phyloP scores from a whole-genome alignment of 2,113 vertebrate species.

The Gadus chalcogrammus region DNA sequence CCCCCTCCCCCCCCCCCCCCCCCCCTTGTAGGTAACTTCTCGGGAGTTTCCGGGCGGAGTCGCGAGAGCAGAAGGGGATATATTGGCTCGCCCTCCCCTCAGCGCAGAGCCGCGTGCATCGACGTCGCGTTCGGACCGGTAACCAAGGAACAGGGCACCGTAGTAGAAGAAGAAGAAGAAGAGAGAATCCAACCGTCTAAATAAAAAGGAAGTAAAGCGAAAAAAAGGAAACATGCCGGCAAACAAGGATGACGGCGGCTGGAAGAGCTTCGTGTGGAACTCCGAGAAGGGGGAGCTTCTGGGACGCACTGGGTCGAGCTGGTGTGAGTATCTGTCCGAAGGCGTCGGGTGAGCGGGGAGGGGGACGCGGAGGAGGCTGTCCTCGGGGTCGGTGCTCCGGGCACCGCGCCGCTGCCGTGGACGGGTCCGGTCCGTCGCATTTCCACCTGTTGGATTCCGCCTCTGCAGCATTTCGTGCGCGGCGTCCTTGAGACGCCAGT shows the following conservation, averaged over 20 bases:
- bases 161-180: neutral
- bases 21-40: constrained; percentile 44
- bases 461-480: constrained; percentile 43
- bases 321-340: constrained; percentile 77
- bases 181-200: neutral
- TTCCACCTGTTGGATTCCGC: constrained; percentile 68
- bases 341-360: neutral
- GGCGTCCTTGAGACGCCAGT: neutral
- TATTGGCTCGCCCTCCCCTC: constrained; percentile 49
- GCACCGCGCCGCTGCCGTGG: constrained; percentile 19
- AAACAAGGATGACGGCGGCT: constrained; percentile 83
- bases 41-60: constrained; percentile 59
- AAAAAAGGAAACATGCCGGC: constrained; percentile 38
- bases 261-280: constrained; percentile 88
- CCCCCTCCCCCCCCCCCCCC: constrained; percentile 22
- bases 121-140: constrained; percentile 31
- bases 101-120: constrained; percentile 51
- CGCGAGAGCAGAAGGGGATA: constrained; percentile 47
- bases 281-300: constrained; percentile 85
- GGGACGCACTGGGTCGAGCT: constrained; percentile 85
- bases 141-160: constrained; percentile 6
- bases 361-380: neutral
- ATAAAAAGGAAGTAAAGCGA: constrained; percentile 15
- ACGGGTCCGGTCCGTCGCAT: constrained; percentile 16
- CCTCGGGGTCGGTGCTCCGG: neutral